phyloP scores from a whole-genome alignment of 2,888 invertebrate genomes.

The Drosophila atripex region DNA sequence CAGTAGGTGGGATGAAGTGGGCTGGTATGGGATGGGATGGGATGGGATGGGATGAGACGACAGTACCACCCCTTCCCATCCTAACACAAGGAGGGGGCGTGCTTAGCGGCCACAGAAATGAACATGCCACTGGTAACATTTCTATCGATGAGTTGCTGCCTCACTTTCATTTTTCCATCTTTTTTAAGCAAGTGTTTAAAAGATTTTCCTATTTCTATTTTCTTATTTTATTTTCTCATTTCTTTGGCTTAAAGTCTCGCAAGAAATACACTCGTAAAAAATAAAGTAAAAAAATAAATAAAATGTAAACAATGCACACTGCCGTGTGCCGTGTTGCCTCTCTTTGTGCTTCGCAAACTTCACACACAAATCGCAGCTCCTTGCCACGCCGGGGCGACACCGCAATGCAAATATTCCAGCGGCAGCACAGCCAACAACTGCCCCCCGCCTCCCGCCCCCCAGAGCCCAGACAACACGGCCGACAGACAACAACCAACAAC shows the following conservation, averaged over 20 bases:
- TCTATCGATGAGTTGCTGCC: conserved; percentile 45
- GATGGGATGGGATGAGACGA: too few species aligned
- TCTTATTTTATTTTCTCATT: too few species aligned
- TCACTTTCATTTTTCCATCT: background rate
- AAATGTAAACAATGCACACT: conserved; percentile 73
- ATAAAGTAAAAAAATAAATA: conserved; percentile 56
- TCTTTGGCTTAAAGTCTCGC: too few species aligned
- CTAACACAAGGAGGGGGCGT: background rate
- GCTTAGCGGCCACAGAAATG: conserved; percentile 40
- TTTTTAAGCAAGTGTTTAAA: too few species aligned
- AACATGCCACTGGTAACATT: conserved; percentile 58
- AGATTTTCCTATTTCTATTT: too few species aligned
- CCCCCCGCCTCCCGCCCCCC: background rate
- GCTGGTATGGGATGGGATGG: too few species aligned
- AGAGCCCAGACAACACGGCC: too few species aligned
- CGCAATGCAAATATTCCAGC: conserved; percentile 73
- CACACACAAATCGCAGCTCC: conserved; percentile 63
- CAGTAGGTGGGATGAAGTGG: too few species aligned
- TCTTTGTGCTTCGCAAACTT: conserved; percentile 46
- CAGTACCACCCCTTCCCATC: too few species aligned
- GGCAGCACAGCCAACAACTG: conserved; percentile 10
- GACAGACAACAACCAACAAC: background rate
- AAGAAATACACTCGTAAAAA: conserved; percentile 1
- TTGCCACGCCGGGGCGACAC: conserved; percentile 55
- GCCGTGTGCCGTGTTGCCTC: conserved; percentile 37